Percentiles rank a stretch among this genome's conserved stretches.
These are phyloP conservation scores for Vanessa tameamea DNA, from an alignment of 1,140 invertebrate genomes.

Conservation along the genomic window DNA sequence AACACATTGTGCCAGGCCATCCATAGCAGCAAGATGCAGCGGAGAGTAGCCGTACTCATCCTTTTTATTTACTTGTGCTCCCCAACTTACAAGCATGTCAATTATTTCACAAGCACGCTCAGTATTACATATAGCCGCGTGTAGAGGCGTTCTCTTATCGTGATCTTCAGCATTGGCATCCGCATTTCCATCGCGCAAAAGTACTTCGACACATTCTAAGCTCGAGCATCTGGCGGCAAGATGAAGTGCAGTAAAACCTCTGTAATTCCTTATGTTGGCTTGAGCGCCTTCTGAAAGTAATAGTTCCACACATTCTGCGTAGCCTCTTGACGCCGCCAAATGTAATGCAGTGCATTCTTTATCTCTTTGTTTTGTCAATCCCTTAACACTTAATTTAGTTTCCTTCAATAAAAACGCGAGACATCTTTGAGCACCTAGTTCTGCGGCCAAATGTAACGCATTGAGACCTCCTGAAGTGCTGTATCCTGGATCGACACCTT, in stretches of 20 bases:
- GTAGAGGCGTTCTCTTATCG: conserved; percentile 82
- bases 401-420: conserved; percentile 79
- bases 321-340: conserved; percentile 85
- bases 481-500: conserved; percentile 79
- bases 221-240: conserved; percentile 83
- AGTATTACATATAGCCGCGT: conserved; percentile 82
- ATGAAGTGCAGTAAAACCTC: conserved; percentile 83
- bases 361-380: conserved; percentile 70
- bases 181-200: conserved; percentile 79
- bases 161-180: conserved; percentile 82
- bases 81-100: conserved; percentile 81
- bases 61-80: conserved; percentile 80
- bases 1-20: conserved; percentile 83
- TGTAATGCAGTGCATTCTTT: conserved; percentile 85
- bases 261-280: conserved; percentile 79
- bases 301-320: conserved; percentile 81
- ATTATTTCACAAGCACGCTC: conserved; percentile 80
- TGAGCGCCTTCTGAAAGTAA: conserved; percentile 83
- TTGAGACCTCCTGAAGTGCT: conserved; percentile 81
- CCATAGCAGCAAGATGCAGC: conserved; percentile 85
- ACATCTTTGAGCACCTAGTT: conserved; percentile 81
- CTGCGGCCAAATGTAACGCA: conserved; percentile 83
- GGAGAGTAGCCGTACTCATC: conserved; percentile 86
- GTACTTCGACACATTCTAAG: conserved; percentile 79
- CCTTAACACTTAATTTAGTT: conserved; percentile 74